phyloP scores from a whole-genome alignment of 2,888 invertebrate genomes.

The Zeuzera pyrina region DNA sequence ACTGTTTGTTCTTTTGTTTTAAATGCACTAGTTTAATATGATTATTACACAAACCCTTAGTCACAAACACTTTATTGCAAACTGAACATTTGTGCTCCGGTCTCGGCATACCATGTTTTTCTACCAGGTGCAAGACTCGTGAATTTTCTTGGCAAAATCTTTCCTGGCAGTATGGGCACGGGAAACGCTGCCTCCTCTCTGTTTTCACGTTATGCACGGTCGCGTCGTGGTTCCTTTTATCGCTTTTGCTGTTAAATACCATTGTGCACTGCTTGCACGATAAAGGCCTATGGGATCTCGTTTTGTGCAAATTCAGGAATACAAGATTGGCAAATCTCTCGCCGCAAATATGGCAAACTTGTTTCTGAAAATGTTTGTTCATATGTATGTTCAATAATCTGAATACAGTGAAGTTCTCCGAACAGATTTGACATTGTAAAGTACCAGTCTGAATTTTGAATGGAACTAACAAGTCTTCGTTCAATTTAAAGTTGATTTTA shows the following conservation, averaged over 20 bases:
- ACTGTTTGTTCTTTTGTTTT: conserved; percentile 49
- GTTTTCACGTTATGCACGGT: conserved; percentile 22
- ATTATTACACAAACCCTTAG: conserved; percentile 46
- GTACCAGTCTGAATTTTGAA: conserved; percentile 35
- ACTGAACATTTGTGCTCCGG: conserved; percentile 42
- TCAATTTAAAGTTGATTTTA: conserved; percentile 24
- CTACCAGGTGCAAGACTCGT: conserved; percentile 33
- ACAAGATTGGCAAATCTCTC: conserved; percentile 49
- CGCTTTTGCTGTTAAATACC: conserved; percentile 24
- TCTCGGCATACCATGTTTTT: conserved; percentile 35
- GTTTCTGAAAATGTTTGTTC: conserved; percentile 54
- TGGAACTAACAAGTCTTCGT: conserved; percentile 44
- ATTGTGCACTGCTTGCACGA: conserved; percentile 34
- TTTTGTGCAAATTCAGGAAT: conserved; percentile 48
- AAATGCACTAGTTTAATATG: conserved; percentile 52
- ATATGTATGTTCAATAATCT: conserved; percentile 50
- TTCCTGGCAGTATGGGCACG: conserved; percentile 39
- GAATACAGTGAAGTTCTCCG: conserved; percentile 35
- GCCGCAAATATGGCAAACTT: conserved; percentile 55
- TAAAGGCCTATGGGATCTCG: conserved; percentile 32
- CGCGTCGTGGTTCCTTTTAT: conserved; percentile 29
- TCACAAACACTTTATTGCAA: conserved; percentile 47
- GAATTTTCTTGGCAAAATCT: conserved; percentile 44
- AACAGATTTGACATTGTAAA: conserved; percentile 47
- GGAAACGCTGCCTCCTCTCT: conserved; percentile 37